Evolutionary conservation across 2,113 vertebrate genomes (phyloP).

Genomic region (Rhea americana): DNA sequence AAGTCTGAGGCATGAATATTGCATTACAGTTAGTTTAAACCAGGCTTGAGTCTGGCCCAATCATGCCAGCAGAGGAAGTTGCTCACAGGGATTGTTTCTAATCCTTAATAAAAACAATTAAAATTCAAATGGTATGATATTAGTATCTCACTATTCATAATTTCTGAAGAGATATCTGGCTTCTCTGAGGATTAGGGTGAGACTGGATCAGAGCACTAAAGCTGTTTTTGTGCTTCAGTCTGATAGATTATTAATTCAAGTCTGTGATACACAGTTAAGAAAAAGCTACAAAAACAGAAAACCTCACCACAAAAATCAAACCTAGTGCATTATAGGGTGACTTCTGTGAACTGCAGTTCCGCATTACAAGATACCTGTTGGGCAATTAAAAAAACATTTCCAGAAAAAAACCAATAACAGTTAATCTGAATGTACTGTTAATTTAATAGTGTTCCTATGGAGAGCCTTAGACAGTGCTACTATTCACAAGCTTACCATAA

Average conservation of each 20-base stretch:
- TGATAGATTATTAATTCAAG: neutral
- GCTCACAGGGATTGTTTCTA: conserved; percentile 3
- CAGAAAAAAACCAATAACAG: neutral
- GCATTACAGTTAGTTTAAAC: neutral
- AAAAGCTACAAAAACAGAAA: neutral
- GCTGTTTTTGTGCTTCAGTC: neutral
- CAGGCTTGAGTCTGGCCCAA: neutral
- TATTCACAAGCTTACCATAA: conserved; percentile 27
- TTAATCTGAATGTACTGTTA: conserved; percentile 48
- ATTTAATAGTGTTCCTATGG: conserved; percentile 33
- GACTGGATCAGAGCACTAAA: neutral
- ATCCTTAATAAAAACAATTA: neutral
- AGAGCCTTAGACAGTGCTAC: conserved; percentile 33
- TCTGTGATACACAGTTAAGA: neutral
- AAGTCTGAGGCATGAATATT: neutral
- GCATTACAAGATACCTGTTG: conserved; percentile 1
- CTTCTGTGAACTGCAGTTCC: neutral
- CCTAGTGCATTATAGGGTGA: neutral
- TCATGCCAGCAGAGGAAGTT: neutral
- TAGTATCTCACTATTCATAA: neutral
- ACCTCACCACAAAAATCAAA: neutral
- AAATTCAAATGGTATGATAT: neutral
- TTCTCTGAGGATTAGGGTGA: neutral
- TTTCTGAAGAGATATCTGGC: conserved; percentile 2
- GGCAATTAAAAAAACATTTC: neutral